phyloP scores from a whole-genome alignment of 2,888 invertebrate genomes.

The Cryptophagus acutangulus region DNA sequence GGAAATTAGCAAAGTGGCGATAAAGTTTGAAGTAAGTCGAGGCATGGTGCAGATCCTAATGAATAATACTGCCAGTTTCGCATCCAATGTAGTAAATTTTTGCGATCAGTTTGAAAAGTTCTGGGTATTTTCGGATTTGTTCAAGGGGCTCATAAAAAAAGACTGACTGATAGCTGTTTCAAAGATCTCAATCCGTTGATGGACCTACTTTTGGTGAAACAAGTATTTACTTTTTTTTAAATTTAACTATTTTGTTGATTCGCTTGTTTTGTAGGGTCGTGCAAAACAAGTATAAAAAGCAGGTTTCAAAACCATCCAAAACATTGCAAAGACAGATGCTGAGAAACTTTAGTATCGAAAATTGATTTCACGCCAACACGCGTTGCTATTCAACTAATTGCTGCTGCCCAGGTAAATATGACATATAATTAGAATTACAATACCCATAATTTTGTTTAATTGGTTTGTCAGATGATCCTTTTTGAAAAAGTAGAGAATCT shows the following conservation, averaged over 20 bases:
- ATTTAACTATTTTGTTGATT: too few relatives aligned
- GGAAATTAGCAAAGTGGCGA: conserved; percentile 63
- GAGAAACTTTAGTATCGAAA: conserved; percentile 55
- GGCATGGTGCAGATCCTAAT: conserved; percentile 78
- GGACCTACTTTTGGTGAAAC: conserved; percentile 84
- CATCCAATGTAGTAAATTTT: conserved; percentile 72
- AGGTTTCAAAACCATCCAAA: conserved; percentile 73
- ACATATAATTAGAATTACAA: too few relatives aligned
- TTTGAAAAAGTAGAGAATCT: conserved; percentile 83
- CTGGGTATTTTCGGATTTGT: conserved; percentile 76
- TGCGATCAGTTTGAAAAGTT: conserved; percentile 74
- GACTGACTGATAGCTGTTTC: conserved; percentile 76
- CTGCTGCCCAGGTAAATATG: too few relatives aligned
- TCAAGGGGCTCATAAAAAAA: conserved; percentile 67
- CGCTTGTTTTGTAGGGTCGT: conserved; percentile 58
- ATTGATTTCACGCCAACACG: conserved; percentile 69
- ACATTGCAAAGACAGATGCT: conserved; percentile 68
- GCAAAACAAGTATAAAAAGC: conserved; percentile 79
- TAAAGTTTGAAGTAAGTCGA: conserved; percentile 63
- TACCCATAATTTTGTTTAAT: too few relatives aligned
- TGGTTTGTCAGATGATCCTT: conserved; percentile 78
- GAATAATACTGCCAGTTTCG: conserved; percentile 64
- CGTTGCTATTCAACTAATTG: conserved; percentile 75
- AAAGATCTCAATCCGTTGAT: conserved; percentile 75
- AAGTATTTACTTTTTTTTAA: too few relatives aligned